Base-by-base conservation (phyloP, 1,140 invertebrate species). In the Patella vulgata region DNA sequence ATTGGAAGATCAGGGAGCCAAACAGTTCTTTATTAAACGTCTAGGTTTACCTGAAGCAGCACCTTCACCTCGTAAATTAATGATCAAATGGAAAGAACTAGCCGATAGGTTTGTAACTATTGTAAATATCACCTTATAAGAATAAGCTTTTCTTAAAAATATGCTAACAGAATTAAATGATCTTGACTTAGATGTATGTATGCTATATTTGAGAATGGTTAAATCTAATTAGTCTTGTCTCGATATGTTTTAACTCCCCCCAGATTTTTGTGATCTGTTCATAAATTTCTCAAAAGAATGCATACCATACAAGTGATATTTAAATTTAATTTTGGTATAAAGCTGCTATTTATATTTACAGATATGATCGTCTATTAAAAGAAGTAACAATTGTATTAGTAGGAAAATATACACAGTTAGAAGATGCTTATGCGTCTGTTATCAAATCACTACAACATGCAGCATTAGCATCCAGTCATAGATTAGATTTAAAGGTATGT, bases 361-460 rank as follows among this genome's bases (percentile, higher is more conserved):
- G 82, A 51, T 74, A 79, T 68, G 81, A 84, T 56, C 70, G 80
- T n/a, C 63, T 83, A 39, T 56, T 79, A 14, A 90, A 92, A 70
- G 89, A 91, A 77, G 92, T 98, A 0, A 92, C 88, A 42, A 99
- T 99, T 63, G 93, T 92, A 21, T 85, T 99, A 17, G 98, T 99
- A n/a, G 98, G 98, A 9, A 99, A 99, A 86, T 99, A 99, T 76
- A 98, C 96, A 0, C 92, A 94, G 80, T 85, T 99, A 17, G 90
- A 95, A 79, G 98, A 99, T 85, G 91, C 96, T 0, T 99, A 99
- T 81, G 91, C 95, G 0, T 99, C 97, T 3, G 93, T 99, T 0
- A 92, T 91, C 2, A 99, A 99, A 86, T 93, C 97, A 0, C 83
- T 99, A 21, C 90, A 96, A 69, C 97, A 99, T 84, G 93, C 97